A percentile compares a stretch with the other conserved stretches of the same genome.
phyloP scores from a whole-genome alignment of 2,113 vertebrate genomes.

The Spheniscus mendiculus region DNA sequence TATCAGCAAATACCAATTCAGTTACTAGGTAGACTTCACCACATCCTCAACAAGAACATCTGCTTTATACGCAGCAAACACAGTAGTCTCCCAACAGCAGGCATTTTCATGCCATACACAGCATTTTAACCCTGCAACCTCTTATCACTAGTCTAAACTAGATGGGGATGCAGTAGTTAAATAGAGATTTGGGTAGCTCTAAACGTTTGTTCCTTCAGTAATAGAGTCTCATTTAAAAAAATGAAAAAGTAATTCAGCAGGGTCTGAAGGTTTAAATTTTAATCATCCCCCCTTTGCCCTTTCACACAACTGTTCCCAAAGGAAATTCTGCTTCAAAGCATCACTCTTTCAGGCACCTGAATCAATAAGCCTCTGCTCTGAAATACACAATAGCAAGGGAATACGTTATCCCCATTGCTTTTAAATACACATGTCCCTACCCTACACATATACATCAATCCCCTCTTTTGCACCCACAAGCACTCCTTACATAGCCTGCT shows the following conservation, averaged over 20 bases:
- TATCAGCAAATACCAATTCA: background rate
- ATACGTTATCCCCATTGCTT: background rate
- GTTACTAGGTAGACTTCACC: background rate
- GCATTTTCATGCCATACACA: background rate
- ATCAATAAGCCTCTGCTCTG: constrained; percentile 64
- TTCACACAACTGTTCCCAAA: constrained; percentile 45
- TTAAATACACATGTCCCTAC: background rate
- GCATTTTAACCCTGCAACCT: background rate
- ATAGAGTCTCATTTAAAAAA: background rate
- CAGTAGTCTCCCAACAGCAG: background rate
- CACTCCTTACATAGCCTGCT: background rate
- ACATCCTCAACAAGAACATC: background rate
- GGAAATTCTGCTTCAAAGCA: constrained; percentile 60
- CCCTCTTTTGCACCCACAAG: background rate
- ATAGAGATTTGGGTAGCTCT: background rate
- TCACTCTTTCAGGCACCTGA: constrained; percentile 32
- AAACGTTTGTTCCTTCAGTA: constrained; percentile 21
- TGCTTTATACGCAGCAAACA: background rate
- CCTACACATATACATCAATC: rapidly evolving
- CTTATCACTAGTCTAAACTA: background rate
- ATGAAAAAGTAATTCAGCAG: constrained; percentile 54
- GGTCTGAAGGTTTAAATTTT: constrained; percentile 69
- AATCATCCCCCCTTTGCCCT: constrained; percentile 66
- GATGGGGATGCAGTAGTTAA: background rate
- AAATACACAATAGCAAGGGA: constrained; percentile 42